Evolutionary conservation across 1,140 invertebrate species (phyloP), one percentile per base, ranked within the genome.

Genomic region (Achatina immaculata): DNA sequence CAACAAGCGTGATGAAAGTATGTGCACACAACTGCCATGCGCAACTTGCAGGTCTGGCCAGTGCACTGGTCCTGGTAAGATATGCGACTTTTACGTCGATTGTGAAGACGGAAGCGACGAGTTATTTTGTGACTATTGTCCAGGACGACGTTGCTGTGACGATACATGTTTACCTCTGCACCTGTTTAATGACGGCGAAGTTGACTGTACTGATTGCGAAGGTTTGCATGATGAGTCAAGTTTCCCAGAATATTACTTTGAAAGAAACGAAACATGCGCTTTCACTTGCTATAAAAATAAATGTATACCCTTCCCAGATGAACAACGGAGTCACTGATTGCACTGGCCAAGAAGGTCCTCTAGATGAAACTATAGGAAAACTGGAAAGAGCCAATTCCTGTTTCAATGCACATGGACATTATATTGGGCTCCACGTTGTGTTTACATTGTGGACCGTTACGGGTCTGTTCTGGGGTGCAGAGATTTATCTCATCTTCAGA

Each of bases 361-460:
- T 24, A 9, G 28, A 36, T 28, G 21, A 36, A 40, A 43, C 6
- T 43, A 36, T 43, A 28, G 45, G 45, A 48, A 48, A 48, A 48
- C 21, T 24, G 36, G 34, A 43, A 24, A 7, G 7, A 16, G 68
- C 21, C 11, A 36, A 48, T 19, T 11, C 45, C 45, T 48, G 45
- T 19, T 11, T 11, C 19, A 48, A 48, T 19, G 19, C n/a, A 19
- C 19, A 19, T 48, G 45, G 45, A 19, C 45, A 48, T 7, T 19
- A 48, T 48, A n/a, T 19, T 74, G 72, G 72, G 40, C 72, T 21
- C 72, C 72, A 4, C 7, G 43, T 7, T 74, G 72, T 51, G 28
- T 74, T 4, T 51, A 48, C 28, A 6, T 48, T 9, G 42, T 24
- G 72, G 72, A 74, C 34, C 7, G 72, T 3, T 51, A 42, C 31